Evolutionary conservation across 2,888 invertebrate genomes (phyloP).

Genomic region (Eilema depressum): DNA sequence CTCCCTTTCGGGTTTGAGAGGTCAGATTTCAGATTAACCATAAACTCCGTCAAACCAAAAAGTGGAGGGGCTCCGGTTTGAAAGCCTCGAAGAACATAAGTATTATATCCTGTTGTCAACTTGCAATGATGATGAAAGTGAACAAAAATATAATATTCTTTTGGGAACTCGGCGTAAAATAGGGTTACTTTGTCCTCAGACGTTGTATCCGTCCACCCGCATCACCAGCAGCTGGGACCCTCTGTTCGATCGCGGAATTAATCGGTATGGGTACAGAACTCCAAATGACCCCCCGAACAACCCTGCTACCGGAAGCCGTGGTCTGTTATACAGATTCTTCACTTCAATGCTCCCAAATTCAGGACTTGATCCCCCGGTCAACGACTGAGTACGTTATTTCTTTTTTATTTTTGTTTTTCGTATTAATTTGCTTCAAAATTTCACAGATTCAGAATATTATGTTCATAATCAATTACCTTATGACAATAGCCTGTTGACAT

Average conservation of each 20-base stretch:
- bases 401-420: constrained; percentile 13
- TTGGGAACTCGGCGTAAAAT: not conserved
- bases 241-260: constrained; percentile 30
- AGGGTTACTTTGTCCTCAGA: constrained; percentile 25
- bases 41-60: no score
- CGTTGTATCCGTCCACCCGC: constrained; percentile 16
- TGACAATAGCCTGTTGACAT: not conserved
- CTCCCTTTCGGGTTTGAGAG: no score
- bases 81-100: no score
- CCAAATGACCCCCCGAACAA: constrained; percentile 2
- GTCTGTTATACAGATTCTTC: constrained; percentile 45
- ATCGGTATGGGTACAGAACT: constrained; percentile 42
- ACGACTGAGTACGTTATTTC: constrained; percentile 37
- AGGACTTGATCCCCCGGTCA: constrained; percentile 33
- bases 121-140: no score
- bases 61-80: no score
- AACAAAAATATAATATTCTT: not conserved
- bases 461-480: not conserved
- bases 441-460: not conserved
- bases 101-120: no score
- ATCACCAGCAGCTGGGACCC: constrained; percentile 42
- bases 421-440: not conserved
- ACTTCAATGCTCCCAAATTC: constrained; percentile 41
- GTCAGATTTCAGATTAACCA: no score
- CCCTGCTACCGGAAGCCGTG: constrained; percentile 1